A percentile compares a stretch with the other conserved stretches of the same genome.
These are phyloP conservation scores for Epizoanthus scotinus DNA, from an alignment of 92 coral and sea anemone species.

Conservation along the genomic window DNA sequence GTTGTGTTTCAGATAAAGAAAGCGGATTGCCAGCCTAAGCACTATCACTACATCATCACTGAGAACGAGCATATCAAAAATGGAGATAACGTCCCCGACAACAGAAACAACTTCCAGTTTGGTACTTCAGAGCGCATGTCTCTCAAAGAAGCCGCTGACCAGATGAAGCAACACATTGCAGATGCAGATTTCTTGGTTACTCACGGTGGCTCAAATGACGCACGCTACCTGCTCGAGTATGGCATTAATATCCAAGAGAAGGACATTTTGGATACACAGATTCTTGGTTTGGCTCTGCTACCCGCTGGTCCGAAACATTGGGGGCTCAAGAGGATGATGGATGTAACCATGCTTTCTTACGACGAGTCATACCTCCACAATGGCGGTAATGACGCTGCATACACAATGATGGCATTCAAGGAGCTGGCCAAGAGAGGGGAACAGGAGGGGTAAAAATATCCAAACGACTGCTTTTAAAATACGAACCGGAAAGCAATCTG, in stretches of 20 bases:
- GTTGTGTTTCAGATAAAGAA: conserved; percentile 41
- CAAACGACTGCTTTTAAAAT: too few species aligned
- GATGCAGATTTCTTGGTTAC: conserved; percentile 56
- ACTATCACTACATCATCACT: conserved; percentile 57
- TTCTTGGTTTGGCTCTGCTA: conserved; percentile 47
- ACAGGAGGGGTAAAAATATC: too few species aligned
- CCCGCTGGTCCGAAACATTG: conserved; percentile 24
- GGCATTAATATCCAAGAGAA: conserved; percentile 46
- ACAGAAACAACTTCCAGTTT: conserved; percentile 50
- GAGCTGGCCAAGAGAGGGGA: conserved; percentile 21
- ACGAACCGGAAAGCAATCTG: too few species aligned
- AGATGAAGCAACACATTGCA: conserved; percentile 46
- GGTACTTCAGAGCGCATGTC: conserved; percentile 63
- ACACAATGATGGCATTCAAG: conserved; percentile 61
- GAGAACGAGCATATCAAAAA: conserved; percentile 48
- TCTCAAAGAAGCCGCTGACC: conserved; percentile 59
- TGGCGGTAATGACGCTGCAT: conserved; percentile 64
- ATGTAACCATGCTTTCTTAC: conserved; percentile 21
- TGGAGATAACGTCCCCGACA: conserved; percentile 53
- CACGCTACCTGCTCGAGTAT: conserved; percentile 41
- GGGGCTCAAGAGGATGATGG: conserved; percentile 52
- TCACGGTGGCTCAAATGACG: conserved; percentile 58
- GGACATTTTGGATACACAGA: conserved; percentile 63
- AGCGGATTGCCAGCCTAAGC: conserved; percentile 20
- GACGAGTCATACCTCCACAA: conserved; percentile 58